phyloP scores from a whole-genome alignment of 2,888 invertebrate genomes.

The Heliconius ethilla region DNA sequence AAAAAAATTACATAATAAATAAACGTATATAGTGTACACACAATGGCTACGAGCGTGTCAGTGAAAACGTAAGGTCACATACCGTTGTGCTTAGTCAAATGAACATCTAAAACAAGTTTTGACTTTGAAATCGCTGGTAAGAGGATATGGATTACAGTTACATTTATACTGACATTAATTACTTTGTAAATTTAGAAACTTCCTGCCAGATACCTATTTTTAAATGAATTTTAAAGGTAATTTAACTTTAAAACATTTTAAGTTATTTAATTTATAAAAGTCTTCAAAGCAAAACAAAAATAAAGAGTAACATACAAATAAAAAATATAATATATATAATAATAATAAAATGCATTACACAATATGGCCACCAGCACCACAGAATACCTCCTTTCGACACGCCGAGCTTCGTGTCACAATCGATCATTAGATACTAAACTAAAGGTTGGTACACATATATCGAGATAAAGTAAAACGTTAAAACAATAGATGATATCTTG shows the following conservation, averaged over 20 bases:
- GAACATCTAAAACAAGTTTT: constrained; percentile 12
- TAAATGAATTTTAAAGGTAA: not conserved
- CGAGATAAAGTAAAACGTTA: not conserved
- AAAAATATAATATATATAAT: not conserved
- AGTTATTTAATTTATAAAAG: too few relatives aligned
- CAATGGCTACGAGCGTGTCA: constrained; percentile 4
- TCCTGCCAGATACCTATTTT: not conserved
- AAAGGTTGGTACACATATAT: not conserved
- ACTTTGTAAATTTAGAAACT: not conserved
- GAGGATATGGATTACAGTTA: constrained; percentile 8
- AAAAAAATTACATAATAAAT: not conserved
- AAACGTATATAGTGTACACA: not conserved
- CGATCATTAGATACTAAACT: constrained; percentile 10
- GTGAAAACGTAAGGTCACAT: constrained; percentile 32
- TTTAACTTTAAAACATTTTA: not conserved
- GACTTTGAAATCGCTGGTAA: constrained; percentile 1
- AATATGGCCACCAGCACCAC: constrained; percentile 8
- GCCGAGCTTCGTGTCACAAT: constrained; percentile 16
- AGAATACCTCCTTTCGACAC: constrained; percentile 12
- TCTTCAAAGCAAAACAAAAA: not conserved
- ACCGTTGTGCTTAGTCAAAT: constrained; percentile 22
- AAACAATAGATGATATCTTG: too few relatives aligned
- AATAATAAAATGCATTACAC: not conserved
- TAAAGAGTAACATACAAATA: too few relatives aligned
- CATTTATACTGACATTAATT: not conserved